Evolutionary conservation across 2,888 invertebrate genomes (phyloP).

Genomic region (Unio delphinus): DNA sequence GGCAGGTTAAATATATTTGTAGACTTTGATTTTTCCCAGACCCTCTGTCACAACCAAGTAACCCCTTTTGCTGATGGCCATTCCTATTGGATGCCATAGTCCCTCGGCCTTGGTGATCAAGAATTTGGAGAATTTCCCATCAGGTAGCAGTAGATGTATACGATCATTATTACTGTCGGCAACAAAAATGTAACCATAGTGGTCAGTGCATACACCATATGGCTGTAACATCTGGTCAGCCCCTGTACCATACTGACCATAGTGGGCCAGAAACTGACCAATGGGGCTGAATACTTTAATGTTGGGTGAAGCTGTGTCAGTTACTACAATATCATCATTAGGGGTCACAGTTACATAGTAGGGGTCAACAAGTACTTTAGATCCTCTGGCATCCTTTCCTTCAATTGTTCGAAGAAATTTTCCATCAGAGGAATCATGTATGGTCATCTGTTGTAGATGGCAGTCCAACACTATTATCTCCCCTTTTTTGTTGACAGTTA

Average conservation of each 20-base stretch:
- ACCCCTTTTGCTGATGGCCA: constrained; percentile 52
- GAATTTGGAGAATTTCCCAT: constrained; percentile 56
- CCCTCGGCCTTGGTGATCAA: constrained; percentile 52
- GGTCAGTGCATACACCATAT: constrained; percentile 61
- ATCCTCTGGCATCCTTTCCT: constrained; percentile 35
- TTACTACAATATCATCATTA: constrained; percentile 60
- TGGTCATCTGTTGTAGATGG: constrained; percentile 48
- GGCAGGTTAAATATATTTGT: constrained; percentile 48
- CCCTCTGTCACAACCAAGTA: constrained; percentile 62
- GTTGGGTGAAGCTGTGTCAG: constrained; percentile 65
- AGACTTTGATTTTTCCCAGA: constrained; percentile 63
- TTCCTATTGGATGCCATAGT: constrained; percentile 63
- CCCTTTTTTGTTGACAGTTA: constrained; percentile 50
- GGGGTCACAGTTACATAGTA: constrained; percentile 60
- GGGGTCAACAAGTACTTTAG: constrained; percentile 59
- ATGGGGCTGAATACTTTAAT: constrained; percentile 57
- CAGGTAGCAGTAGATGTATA: constrained; percentile 58
- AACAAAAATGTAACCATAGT: constrained; percentile 60
- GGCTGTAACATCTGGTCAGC: constrained; percentile 60
- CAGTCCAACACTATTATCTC: constrained; percentile 66
- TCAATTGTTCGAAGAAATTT: constrained; percentile 44
- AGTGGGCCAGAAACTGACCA: constrained; percentile 49
- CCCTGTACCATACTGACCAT: constrained; percentile 57
- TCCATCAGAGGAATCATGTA: constrained; percentile 53
- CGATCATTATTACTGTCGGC: constrained; percentile 65